Conservation (phyloP, 2,113 vertebrate genomes). For the Echinops telfairi region DNA sequence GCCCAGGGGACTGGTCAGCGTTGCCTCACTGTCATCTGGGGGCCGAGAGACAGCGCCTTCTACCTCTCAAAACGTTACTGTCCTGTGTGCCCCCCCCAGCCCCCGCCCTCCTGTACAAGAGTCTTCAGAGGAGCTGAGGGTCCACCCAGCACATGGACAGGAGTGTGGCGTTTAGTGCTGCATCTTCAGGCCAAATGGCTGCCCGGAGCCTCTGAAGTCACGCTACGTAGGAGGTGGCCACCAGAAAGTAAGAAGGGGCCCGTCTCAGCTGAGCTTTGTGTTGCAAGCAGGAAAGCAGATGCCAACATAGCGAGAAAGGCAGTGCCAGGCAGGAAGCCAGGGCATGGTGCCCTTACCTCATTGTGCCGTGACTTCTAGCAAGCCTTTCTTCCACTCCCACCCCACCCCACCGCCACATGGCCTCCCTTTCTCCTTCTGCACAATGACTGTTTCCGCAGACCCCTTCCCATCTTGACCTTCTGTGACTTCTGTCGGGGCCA, state of each 20-base stretch:
- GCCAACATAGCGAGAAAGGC: not conserved
- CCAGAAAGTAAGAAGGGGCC: not conserved
- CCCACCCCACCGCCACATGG: not conserved
- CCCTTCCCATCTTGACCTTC: not conserved
- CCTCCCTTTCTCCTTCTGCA: not conserved
- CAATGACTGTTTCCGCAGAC: not conserved
- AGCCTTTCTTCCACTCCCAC: not conserved
- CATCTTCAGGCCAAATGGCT: not conserved
- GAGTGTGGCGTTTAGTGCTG: not conserved
- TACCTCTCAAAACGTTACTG: not conserved
- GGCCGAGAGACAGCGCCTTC: not conserved
- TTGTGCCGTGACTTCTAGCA: not conserved
- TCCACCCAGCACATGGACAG: not conserved
- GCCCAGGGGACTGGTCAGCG: not conserved
- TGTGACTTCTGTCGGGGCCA: not conserved
- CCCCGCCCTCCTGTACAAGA: not conserved
- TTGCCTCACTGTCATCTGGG: not conserved
- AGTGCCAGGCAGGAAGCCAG: not conserved
- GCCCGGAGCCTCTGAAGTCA: not conserved
- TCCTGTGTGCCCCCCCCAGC: not conserved
- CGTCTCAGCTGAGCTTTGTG: not conserved
- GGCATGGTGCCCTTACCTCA: not conserved
- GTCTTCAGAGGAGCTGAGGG: not conserved
- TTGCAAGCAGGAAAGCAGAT: not conserved
- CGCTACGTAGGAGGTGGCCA: rapidly evolving